These are phyloP conservation scores for Chironomus tentans DNA, from an alignment of 2,888 invertebrate genomes.

Conservation along the genomic window DNA sequence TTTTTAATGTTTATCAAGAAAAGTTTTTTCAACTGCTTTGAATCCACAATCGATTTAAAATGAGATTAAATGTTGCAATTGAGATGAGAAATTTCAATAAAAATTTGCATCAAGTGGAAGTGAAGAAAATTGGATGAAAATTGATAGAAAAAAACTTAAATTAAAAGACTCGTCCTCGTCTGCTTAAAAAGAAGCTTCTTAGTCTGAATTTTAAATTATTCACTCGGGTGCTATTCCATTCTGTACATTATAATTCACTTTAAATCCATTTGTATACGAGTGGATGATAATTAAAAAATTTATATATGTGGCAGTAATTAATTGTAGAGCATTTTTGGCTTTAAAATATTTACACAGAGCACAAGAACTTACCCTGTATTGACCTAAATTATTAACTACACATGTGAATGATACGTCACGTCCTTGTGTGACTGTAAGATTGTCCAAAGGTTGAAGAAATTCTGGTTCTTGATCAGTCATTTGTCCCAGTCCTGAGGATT, in stretches of 20 bases:
- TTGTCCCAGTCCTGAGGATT: slow-evolving; percentile 56
- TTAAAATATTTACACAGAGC: background rate
- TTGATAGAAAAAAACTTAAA: too few relatives aligned
- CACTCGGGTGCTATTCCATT: background rate
- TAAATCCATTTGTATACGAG: background rate
- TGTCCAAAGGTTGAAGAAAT: slow-evolving; percentile 75
- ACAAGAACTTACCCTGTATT: slow-evolving; percentile 62
- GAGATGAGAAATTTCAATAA: background rate
- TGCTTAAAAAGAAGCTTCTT: background rate
- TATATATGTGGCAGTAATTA: background rate
- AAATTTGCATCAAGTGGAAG: background rate
- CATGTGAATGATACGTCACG: slow-evolving; percentile 83
- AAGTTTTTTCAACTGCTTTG: background rate
- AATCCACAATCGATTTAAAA: background rate
- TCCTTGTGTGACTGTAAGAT: slow-evolving; percentile 79
- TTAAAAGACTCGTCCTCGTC: background rate
- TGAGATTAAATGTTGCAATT: background rate
- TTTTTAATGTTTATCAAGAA: background rate
- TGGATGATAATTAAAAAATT: background rate
- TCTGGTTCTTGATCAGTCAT: slow-evolving; percentile 60
- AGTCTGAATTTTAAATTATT: background rate
- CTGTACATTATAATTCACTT: background rate
- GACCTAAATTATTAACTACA: slow-evolving; percentile 79
- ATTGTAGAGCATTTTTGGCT: background rate
- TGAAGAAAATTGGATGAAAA: background rate